Base-by-base conservation (phyloP, 2,888 invertebrate genomes). In the Idaea biselata region DNA sequence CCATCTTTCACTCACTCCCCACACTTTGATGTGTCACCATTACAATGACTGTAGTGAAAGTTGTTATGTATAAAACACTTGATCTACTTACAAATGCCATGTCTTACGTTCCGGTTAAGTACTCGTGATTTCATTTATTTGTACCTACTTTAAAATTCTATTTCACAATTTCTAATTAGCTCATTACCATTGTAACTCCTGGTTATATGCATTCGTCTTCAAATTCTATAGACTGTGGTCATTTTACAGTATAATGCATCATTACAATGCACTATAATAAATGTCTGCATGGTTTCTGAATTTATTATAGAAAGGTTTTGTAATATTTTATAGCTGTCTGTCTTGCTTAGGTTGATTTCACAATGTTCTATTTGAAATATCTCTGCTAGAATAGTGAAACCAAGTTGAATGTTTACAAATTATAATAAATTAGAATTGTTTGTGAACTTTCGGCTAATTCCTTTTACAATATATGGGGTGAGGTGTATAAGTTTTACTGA, bases 41-140 rank as follows among this genome's bases (percentile, higher is more conserved):
- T 91, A 92, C 92, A 91, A 92, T 92, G 92, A 91, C 88, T 92
- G 87, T 90, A 91, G 90, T 91, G 91, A 91, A 91, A 92, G 91
- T 93, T 91, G 92, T 92, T 92, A 92, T 92, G 92, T 92, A 92
- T 92, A 90, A 90, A 91, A 91, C 91, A 91, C 90, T 91, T 91
- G 92, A 91, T 91, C 91, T 91, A 91, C 92, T 93, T 93, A 91
- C 91, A 91, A 91, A 91, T 93, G 91, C 92, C 91, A 91, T 89
- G 91, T 91, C 91, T 92, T 87, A 89, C 91, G 91, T 91, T 91
- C 91, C 91, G 89, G 90, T 92, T 91, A 91, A 90, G 89, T 91
- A 92, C 90, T 91, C 91, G 87, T 91, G 90, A 91, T 91, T 92
- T 91, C 91, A 90, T 92, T 89, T 91, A 90, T 91, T 90, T 90